Percentiles rank a stretch among this genome's conserved stretches.
phyloP scores from a whole-genome alignment of 2,797 vertebrate genomes.

The Tenualosa thibaudeaui region DNA sequence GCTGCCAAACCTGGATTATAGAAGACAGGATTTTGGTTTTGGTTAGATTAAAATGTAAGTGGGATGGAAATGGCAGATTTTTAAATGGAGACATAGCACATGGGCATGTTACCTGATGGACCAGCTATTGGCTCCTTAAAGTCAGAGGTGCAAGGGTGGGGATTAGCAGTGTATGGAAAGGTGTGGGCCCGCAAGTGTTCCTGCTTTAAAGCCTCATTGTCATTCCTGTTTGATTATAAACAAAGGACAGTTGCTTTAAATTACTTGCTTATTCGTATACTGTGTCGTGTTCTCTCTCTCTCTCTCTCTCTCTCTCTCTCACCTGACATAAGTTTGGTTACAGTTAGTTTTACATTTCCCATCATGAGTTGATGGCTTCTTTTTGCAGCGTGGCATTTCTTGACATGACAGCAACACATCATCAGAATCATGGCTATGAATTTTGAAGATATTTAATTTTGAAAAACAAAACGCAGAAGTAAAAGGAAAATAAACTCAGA shows the following conservation, averaged over 20 bases:
- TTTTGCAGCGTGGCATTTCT: neutral
- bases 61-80: neutral
- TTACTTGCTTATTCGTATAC: too few species aligned
- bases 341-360: neutral
- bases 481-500: neutral
- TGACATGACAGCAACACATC: neutral
- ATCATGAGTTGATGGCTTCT: neutral
- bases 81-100: neutral
- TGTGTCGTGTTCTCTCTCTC: neutral
- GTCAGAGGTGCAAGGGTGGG: neutral
- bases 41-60: neutral
- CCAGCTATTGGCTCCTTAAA: neutral
- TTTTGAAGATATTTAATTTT: neutral
- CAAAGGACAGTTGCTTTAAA: neutral
- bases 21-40: neutral
- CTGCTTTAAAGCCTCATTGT: neutral
- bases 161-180: neutral
- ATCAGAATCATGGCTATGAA: neutral
- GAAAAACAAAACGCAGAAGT: neutral
- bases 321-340: neutral
- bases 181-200: neutral
- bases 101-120: neutral
- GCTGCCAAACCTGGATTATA: neutral
- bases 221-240: neutral
- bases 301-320: neutral